These are phyloP conservation scores for Drosophila truncata DNA, from an alignment of 1,140 invertebrate species.

Conservation along the genomic window DNA sequence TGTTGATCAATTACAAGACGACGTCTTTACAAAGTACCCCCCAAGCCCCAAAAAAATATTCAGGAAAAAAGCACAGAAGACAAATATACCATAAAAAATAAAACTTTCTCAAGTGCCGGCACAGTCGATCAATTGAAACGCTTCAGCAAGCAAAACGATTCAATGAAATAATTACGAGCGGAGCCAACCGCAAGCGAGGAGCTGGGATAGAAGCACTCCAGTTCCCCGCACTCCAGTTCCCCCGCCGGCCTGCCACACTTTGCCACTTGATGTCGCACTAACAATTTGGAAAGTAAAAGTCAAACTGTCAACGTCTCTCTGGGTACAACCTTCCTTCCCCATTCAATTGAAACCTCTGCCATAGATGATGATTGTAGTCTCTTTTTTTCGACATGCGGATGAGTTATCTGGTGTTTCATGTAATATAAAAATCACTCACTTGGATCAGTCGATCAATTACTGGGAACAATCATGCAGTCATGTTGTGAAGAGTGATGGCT, in stretches of 20 bases:
- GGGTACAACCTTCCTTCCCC: conserved; percentile 40
- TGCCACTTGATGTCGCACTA: conserved; percentile 46
- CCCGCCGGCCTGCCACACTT: conserved; percentile 19
- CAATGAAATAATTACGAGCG: conserved; percentile 72
- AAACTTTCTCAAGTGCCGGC: conserved; percentile 77
- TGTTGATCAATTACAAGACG: conserved; percentile 65
- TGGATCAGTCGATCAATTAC: conserved; percentile 79
- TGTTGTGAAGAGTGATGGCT: conserved; percentile 25
- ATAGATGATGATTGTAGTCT: conserved; percentile 25
- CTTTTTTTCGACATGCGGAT: conserved; percentile 25
- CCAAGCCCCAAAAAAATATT: conserved; percentile 27
- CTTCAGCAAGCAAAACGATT: conserved; percentile 64
- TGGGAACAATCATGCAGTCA: conserved; percentile 74
- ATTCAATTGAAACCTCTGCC: conserved; percentile 32
- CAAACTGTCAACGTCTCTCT: conserved; percentile 62
- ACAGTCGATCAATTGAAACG: conserved; percentile 73
- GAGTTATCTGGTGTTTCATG: conserved; percentile 62
- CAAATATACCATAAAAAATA: conserved; percentile 44
- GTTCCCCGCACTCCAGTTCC: conserved; percentile 18
- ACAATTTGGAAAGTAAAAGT: conserved; percentile 79
- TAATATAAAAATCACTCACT: conserved; percentile 73
- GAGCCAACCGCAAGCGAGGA: conserved; percentile 56
- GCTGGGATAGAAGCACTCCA: conserved; percentile 26
- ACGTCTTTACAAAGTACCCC: conserved; percentile 35
- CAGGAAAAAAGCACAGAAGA: conserved; percentile 25